Base-by-base conservation (phyloP, 92 coral and sea anemone genomes). In the Epizoanthus illoricatus region DNA sequence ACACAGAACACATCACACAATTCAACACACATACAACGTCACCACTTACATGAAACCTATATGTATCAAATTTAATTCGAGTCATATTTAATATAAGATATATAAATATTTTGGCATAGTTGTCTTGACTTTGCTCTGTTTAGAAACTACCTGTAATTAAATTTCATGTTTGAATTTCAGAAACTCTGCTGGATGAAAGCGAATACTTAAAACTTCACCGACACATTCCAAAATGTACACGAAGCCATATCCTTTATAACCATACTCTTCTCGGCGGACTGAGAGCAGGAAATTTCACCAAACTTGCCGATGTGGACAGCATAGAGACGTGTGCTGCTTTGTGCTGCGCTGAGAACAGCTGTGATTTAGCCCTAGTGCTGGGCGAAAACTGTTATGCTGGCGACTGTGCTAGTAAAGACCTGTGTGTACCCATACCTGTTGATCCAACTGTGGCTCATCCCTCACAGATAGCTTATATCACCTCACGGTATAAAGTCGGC, bases 271-370 rank as follows among this genome's bases (percentile, higher is more conserved):
- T 79, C 60, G 98, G 98, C 9, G 98, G 98, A 43, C 91, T 95
- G 62, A 87, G 98, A 36, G 97, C 98, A 23, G 98, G 99, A 71
- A 96, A 96, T 87, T 96, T 96, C 70, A 93, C 99, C 41, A 91
- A 91, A 49, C 89, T 96, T 21, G 97, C 98, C 39, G 98, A 96
- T 72, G 99, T 96, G 65, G 99, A 96, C 84, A 96, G 98, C 68
- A 96, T 96, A 56, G 96, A 96, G 94, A 96, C 97, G 81, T 96
- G 99, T 85, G 99, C 99, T 19, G 99, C 99, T 6, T 85, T 96
- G 65, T 96, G 99, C 54, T 96, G 99, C 56, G 97, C 97, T 2
- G 99, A 96, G 79, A 87, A 89, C 56, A 93, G 93, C 57, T 96
- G 99, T 69, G 96, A 96, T 86, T 87, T 96, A 67, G 99, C 99